Evolutionary conservation across 2,888 invertebrate genomes (phyloP), one percentile per base, ranked within the genome.

Genomic region (Eledona agricola): DNA sequence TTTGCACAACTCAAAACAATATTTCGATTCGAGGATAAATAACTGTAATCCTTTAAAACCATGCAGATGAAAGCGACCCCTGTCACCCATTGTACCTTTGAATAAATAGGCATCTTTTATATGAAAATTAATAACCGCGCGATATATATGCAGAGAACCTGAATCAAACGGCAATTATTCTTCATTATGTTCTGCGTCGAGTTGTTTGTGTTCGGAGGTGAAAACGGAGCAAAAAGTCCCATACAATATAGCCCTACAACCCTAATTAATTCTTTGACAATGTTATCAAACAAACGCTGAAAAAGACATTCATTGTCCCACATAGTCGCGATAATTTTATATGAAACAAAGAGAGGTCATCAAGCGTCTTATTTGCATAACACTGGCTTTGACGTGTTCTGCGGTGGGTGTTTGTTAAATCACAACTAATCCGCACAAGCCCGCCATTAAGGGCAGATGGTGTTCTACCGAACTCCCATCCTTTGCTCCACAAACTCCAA

Each of bases 81-180:
- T 40, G 49, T 50, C 49, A 50, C 31, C 40, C 49, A 40, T 50
- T 50, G 49, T 50, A 40, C 38, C 40, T 50, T 40, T 50, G 52
- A 34, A 35, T 49, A 49, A 54, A 54, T 42, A 37, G 43, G 35
- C 42, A 55, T 31, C 55, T 51, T 50, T 55, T 51, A 38, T 50
- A 55, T 50, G 35, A 50, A 45, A 55, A 55, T 55, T 50, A 55
- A 55, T 55, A 51, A 51, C 55, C 22, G 11, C 15, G 37, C 45
- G 37, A 55, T 51, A 42, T n/a, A n/a, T 45, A 37, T 45, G 37
- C 32, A 35, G 40, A 45, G 34, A 42, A 45, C 31, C 22, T 51
- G 38, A 51, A 55, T 47, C 46, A 51, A 55, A 55, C 40, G 19
- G 51, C 46, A 47, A 55, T 55, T 55, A 55, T 51, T 55, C 55